Percentiles rank a stretch among this genome's conserved stretches.
Evolutionary conservation across 2,888 invertebrate species (phyloP).

Genomic region (Cabera pusaria): DNA sequence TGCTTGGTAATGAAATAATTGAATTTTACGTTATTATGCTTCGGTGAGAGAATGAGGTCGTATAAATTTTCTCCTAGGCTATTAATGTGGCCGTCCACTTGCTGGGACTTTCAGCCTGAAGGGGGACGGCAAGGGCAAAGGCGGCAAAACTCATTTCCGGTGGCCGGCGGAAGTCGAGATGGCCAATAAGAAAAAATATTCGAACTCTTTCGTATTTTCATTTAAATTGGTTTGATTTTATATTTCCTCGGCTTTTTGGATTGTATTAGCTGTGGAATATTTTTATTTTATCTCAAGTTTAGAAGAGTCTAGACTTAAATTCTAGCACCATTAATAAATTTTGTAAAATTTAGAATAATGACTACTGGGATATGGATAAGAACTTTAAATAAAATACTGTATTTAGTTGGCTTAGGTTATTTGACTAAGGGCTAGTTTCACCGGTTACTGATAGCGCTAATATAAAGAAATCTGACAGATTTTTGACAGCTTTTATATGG

Average conservation of each 20-base stretch:
- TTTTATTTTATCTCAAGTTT: conserved; percentile 8
- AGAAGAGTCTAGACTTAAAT: too few relatives aligned
- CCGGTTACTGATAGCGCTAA: too few relatives aligned
- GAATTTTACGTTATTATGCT: conserved; percentile 28
- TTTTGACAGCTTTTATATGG: too few relatives aligned
- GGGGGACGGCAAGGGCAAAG: conserved; percentile 33
- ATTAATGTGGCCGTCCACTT: conserved; percentile 57
- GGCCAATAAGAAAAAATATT: conserved; percentile 75
- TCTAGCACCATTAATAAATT: too few relatives aligned
- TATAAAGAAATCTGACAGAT: too few relatives aligned
- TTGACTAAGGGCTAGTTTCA: too few relatives aligned
- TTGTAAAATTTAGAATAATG: too few relatives aligned
- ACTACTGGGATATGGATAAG: too few relatives aligned
- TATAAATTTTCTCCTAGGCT: conserved; percentile 26
- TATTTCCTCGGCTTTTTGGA: conserved; percentile 35
- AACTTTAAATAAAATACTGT: too few relatives aligned
- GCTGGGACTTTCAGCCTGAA: conserved; percentile 31
- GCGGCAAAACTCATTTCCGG: conserved; percentile 77
- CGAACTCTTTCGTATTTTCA: conserved; percentile 57
- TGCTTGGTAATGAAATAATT: conserved; percentile 18
- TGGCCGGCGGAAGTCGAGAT: conserved; percentile 64
- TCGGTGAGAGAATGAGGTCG: conserved; percentile 19
- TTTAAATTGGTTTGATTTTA: conserved; percentile 56
- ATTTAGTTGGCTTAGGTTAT: too few relatives aligned
- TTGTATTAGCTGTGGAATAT: conserved; percentile 17